phyloP scores from a whole-genome alignment of 1,140 invertebrate species.

The Paraescarpia echinospica region DNA sequence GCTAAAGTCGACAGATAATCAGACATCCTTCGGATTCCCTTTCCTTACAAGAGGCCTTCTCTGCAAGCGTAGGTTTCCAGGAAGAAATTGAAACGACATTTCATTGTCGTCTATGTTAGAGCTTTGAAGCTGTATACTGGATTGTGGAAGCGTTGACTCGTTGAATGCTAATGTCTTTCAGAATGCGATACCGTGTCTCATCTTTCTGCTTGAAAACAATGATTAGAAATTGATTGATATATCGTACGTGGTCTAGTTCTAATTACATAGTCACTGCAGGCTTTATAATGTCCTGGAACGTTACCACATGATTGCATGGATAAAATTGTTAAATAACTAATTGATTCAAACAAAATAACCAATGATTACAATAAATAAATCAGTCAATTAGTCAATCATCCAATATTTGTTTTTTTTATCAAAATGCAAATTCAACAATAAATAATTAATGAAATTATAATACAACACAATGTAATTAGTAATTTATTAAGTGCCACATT shows the following conservation, averaged over 20 bases:
- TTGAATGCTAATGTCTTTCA: neutral
- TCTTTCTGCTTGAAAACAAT: neutral
- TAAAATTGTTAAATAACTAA: too few relatives aligned
- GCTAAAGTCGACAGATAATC: neutral
- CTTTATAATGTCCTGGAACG: neutral
- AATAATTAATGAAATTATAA: too few relatives aligned
- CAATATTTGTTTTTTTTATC: too few relatives aligned
- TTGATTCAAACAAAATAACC: too few relatives aligned
- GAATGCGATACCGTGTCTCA: neutral
- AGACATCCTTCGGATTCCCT: too few relatives aligned
- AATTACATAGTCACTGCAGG: neutral
- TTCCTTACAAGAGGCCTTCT: too few relatives aligned
- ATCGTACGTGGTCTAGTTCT: neutral
- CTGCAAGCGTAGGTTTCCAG: neutral
- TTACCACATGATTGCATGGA: slow-evolving; percentile 23
- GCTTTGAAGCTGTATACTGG: neutral
- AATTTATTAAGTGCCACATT: too few relatives aligned
- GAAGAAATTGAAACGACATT: neutral
- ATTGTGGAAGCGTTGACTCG: neutral
- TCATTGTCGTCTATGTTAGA: neutral
- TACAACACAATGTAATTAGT: too few relatives aligned
- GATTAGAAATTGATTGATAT: neutral
- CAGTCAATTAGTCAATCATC: too few relatives aligned
- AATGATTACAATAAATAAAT: too few relatives aligned
- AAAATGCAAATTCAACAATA: too few relatives aligned